Evolutionary conservation across 2,888 invertebrate genomes (phyloP).

Genomic region (Willowsia nigromaculata): DNA sequence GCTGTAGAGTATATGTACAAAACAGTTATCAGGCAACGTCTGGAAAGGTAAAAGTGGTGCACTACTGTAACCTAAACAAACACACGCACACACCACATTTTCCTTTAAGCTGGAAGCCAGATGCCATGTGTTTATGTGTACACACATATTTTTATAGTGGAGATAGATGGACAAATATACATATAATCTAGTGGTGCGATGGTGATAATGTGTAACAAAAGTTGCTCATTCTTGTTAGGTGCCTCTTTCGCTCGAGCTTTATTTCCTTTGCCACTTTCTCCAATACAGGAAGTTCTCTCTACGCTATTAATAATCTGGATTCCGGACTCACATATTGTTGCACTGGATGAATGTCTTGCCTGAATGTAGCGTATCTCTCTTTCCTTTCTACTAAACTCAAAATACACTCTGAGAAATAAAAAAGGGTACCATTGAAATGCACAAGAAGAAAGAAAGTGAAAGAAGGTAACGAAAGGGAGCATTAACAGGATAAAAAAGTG

Average conservation of each 20-base stretch:
- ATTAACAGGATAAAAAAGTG: conserved; percentile 12
- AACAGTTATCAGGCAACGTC: neutral
- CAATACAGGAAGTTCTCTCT: conserved; percentile 28
- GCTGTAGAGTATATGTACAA: neutral
- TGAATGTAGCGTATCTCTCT: neutral
- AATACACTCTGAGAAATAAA: neutral
- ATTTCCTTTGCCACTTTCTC: conserved; percentile 48
- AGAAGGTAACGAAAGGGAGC: neutral
- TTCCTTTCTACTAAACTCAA: neutral
- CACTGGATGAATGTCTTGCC: neutral
- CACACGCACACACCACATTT: neutral
- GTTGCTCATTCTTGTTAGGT: conserved; percentile 43
- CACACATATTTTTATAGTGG: neutral
- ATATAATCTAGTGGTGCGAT: neutral
- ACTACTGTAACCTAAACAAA: conserved; percentile 22
- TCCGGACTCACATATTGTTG: neutral
- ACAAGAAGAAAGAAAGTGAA: neutral
- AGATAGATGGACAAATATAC: conserved; percentile 6
- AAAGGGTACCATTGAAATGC: neutral
- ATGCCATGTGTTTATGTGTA: conserved; percentile 11
- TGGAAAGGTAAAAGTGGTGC: conserved; percentile 47
- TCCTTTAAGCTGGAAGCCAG: neutral
- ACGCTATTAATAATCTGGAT: conserved; percentile 55
- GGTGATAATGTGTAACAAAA: conserved; percentile 55
- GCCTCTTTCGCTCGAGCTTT: conserved; percentile 12